phyloP scores from a whole-genome alignment of 2,113 vertebrate species.

The Tachysurus fulvidraco region DNA sequence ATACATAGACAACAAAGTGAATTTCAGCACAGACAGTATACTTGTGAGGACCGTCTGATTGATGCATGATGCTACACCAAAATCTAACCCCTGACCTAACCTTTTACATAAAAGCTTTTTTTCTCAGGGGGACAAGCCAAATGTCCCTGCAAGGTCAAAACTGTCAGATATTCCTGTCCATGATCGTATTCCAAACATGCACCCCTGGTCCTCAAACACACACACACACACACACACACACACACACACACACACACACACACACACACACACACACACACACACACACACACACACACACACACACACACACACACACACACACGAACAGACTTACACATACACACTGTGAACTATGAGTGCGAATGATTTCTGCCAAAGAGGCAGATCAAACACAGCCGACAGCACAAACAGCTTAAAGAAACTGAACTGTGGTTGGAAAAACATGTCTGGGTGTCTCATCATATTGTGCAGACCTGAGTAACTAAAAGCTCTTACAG shows the following conservation, averaged over 20 bases:
- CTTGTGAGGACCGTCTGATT: background rate
- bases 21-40: conserved; percentile 1
- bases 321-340: background rate
- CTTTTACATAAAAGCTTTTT: background rate
- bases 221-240: background rate
- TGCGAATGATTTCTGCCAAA: background rate
- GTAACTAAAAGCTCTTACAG: background rate
- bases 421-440: background rate
- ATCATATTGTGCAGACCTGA: background rate
- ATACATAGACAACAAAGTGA: conserved; percentile 35
- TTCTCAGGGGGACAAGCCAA: background rate
- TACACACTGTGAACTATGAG: background rate
- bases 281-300: background rate
- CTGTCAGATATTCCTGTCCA: background rate
- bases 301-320: background rate
- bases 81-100: background rate
- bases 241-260: background rate
- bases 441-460: background rate
- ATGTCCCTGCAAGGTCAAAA: background rate
- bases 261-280: background rate
- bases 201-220: background rate
- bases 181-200: background rate
- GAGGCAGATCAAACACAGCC: background rate
- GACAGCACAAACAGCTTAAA: background rate
- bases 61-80: background rate